Evolutionary conservation across 2,113 vertebrate species (phyloP).

Genomic region (Arenaria interpres): DNA sequence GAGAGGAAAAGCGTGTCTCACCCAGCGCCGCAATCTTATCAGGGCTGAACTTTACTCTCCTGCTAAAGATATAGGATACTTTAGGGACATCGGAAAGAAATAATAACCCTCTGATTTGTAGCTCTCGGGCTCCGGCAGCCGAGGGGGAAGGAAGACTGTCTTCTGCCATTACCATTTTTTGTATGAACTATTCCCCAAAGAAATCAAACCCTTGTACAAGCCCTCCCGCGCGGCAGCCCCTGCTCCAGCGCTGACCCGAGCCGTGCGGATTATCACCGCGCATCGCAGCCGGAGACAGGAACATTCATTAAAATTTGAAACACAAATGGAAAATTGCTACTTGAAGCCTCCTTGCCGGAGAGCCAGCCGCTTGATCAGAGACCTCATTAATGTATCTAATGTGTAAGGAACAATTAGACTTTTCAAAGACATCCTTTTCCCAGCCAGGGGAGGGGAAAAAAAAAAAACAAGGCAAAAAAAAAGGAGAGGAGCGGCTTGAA

Average conservation of each 20-base stretch:
- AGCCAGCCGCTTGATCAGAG: slow-evolving; percentile 65
- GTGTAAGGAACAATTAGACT: slow-evolving; percentile 55
- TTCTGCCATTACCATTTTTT: slow-evolving; percentile 40
- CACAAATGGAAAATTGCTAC: slow-evolving; percentile 80
- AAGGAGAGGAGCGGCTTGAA: background rate
- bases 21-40: slow-evolving; percentile 58
- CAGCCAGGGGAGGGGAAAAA: background rate
- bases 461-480: no score
- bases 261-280: slow-evolving; percentile 33
- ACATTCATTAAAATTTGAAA: slow-evolving; percentile 80
- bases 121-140: slow-evolving; percentile 25
- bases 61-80: slow-evolving; percentile 65
- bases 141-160: background rate
- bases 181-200: slow-evolving; percentile 60
- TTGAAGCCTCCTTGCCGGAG: slow-evolving; percentile 71
- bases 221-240: slow-evolving; percentile 31
- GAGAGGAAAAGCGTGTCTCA: slow-evolving; percentile 15
- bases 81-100: slow-evolving; percentile 68
- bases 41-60: slow-evolving; percentile 65
- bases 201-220: slow-evolving; percentile 66
- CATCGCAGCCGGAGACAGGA: slow-evolving; percentile 62
- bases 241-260: slow-evolving; percentile 43
- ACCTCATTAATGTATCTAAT: slow-evolving; percentile 70
- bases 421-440: slow-evolving; percentile 45
- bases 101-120: slow-evolving; percentile 65